Conservation (phyloP, 2,113 vertebrate genomes). For the Muntiacus reevesi region DNA sequence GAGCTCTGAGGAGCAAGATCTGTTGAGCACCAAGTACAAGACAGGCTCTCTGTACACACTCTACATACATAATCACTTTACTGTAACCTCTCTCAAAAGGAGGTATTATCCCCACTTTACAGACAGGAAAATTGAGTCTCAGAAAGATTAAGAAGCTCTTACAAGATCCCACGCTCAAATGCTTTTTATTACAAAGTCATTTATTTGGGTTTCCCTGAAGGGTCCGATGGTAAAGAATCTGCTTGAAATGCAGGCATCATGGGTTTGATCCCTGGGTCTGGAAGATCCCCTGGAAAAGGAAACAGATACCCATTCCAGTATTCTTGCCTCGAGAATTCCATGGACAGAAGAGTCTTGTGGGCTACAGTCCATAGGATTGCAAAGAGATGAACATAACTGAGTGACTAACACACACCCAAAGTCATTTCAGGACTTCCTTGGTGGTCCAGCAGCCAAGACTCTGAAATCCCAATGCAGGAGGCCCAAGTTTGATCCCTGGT, state of each 20-base stretch:
- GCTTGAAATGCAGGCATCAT: not conserved
- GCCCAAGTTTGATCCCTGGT: not conserved
- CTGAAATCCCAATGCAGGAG: not conserved
- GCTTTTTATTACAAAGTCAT: accelerated
- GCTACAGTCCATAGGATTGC: not conserved
- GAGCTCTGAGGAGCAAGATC: not conserved
- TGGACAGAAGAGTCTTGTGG: not conserved
- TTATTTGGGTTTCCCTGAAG: not conserved
- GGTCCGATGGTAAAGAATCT: not conserved
- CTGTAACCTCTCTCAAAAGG: no score
- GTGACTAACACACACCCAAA: not conserved
- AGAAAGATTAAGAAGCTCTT: not conserved
- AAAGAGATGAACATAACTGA: not conserved
- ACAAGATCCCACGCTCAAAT: accelerated
- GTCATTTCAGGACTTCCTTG: not conserved
- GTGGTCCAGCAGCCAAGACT: not conserved
- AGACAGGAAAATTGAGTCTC: not conserved
- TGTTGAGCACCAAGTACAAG: not conserved
- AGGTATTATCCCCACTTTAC: not conserved
- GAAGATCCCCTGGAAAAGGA: not conserved
- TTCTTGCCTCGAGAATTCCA: not conserved
- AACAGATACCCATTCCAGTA: not conserved
- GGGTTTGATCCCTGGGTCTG: not conserved
- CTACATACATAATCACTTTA: not conserved
- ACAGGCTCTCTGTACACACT: not conserved